A percentile compares a stretch with the other conserved stretches of the same genome.
phyloP scores from a whole-genome alignment of 2,888 invertebrate species.

The Pterostichus madidus region DNA sequence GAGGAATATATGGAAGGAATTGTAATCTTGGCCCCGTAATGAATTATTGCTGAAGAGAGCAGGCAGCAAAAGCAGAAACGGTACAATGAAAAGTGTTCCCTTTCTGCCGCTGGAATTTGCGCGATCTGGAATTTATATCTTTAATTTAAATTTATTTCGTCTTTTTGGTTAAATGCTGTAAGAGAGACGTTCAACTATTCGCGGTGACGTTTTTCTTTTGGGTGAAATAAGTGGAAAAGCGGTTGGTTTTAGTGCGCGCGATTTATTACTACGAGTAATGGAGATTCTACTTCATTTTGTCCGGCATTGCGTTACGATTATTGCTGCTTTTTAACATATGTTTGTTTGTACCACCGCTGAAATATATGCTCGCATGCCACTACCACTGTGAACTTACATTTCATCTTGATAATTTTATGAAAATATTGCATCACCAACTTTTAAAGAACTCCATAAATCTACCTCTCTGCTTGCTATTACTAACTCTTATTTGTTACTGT shows the following conservation, averaged over 20 bases:
- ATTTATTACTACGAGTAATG: slow-evolving; percentile 63
- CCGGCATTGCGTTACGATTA: slow-evolving; percentile 56
- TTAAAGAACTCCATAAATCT: neutral
- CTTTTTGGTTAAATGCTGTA: slow-evolving; percentile 66
- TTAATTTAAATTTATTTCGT: slow-evolving; percentile 67
- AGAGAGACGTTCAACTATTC: slow-evolving; percentile 67
- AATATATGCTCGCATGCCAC: slow-evolving; percentile 3
- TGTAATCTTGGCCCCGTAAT: slow-evolving; percentile 67
- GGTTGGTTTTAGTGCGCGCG: slow-evolving; percentile 63
- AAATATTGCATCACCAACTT: slow-evolving; percentile 34
- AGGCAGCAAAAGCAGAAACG: slow-evolving; percentile 51
- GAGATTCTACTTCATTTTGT: slow-evolving; percentile 66
- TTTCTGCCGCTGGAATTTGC: slow-evolving; percentile 66
- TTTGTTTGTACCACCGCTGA: slow-evolving; percentile 46
- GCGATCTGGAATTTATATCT: slow-evolving; percentile 67
- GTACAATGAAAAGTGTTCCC: slow-evolving; percentile 66
- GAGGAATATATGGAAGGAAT: slow-evolving; percentile 65
- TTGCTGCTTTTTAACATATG: slow-evolving; percentile 56
- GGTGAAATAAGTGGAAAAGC: slow-evolving; percentile 67
- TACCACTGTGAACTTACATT: slow-evolving; percentile 7
- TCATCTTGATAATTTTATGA: slow-evolving; percentile 26
- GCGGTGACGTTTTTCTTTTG: slow-evolving; percentile 67
- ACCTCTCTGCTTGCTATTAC: too few relatives aligned
- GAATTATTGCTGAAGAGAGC: slow-evolving; percentile 66
- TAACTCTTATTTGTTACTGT: neutral